phyloP scores from a whole-genome alignment of 1,140 invertebrate species.

The Battus philenor region DNA sequence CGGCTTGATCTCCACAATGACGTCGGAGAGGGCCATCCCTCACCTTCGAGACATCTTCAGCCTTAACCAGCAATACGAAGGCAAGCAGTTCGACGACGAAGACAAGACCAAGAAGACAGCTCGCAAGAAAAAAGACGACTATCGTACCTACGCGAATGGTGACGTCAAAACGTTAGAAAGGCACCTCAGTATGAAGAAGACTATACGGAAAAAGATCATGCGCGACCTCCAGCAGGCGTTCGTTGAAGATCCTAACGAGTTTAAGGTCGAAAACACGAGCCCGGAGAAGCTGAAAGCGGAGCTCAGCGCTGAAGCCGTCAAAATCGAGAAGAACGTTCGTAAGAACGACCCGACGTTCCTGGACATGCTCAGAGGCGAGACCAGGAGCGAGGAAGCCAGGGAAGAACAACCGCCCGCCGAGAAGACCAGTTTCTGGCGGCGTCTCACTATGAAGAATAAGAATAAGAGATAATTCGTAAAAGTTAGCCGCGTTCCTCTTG shows the following conservation, averaged over 20 bases:
- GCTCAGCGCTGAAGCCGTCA: constrained; percentile 81
- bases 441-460: constrained; percentile 83
- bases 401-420: constrained; percentile 79
- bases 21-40: constrained; percentile 81
- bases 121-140: constrained; percentile 80
- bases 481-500: constrained; percentile 23
- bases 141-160: constrained; percentile 79
- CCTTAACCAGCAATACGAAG: constrained; percentile 69
- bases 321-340: constrained; percentile 79
- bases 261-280: constrained; percentile 81
- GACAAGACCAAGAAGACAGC: constrained; percentile 76
- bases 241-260: constrained; percentile 84
- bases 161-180: constrained; percentile 87
- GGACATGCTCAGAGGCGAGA: constrained; percentile 81
- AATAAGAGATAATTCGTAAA: constrained; percentile 79
- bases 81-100: constrained; percentile 64
- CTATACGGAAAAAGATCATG: constrained; percentile 90
- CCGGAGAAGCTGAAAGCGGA: constrained; percentile 82
- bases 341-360: constrained; percentile 82
- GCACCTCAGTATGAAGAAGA: constrained; percentile 91
- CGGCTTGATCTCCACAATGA: constrained; percentile 53
- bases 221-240: constrained; percentile 86
- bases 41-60: constrained; percentile 83
- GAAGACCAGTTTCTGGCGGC: constrained; percentile 83
- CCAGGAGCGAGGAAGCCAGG: constrained; percentile 66